phyloP scores from a whole-genome alignment of 2,113 vertebrate genomes.

The Elgaria multicarinata region DNA sequence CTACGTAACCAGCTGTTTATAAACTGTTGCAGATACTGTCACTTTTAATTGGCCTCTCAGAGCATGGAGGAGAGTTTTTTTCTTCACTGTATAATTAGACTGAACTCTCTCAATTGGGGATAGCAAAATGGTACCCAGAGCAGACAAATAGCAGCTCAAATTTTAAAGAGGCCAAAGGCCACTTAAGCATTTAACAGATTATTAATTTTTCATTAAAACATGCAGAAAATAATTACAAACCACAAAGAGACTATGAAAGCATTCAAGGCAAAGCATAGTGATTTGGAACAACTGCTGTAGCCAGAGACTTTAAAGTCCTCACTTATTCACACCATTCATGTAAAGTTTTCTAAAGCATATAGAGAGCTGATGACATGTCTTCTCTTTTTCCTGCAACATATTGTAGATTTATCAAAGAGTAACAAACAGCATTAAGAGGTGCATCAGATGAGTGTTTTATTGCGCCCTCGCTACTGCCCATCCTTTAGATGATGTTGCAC shows the following conservation, averaged over 20 bases:
- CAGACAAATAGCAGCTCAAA: conserved; percentile 53
- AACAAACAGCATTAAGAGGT: background rate
- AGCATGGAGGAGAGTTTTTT: conserved; percentile 48
- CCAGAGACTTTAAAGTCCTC: conserved; percentile 9
- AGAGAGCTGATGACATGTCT: background rate
- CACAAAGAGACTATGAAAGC: conserved; percentile 54
- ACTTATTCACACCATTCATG: background rate
- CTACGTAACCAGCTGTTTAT: conserved; percentile 59
- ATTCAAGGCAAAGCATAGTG: conserved; percentile 42
- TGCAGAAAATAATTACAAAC: conserved; percentile 66
- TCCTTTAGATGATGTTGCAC: no score
- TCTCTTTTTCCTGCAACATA: background rate
- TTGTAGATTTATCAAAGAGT: background rate
- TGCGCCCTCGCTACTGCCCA: no score
- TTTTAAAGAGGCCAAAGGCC: conserved; percentile 57
- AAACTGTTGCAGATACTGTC: conserved; percentile 34
- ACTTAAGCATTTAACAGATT: conserved; percentile 59
- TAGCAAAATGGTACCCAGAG: conserved; percentile 50
- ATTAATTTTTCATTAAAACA: conserved; percentile 72
- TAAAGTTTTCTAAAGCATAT: background rate
- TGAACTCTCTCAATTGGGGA: background rate
- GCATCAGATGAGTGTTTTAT: no score
- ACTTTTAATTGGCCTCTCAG: conserved; percentile 59
- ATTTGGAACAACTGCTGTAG: conserved; percentile 25
- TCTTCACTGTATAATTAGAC: conserved; percentile 48